Base-by-base conservation (phyloP, 1,140 invertebrate genomes). In the Psilanteris sp. region DNA sequence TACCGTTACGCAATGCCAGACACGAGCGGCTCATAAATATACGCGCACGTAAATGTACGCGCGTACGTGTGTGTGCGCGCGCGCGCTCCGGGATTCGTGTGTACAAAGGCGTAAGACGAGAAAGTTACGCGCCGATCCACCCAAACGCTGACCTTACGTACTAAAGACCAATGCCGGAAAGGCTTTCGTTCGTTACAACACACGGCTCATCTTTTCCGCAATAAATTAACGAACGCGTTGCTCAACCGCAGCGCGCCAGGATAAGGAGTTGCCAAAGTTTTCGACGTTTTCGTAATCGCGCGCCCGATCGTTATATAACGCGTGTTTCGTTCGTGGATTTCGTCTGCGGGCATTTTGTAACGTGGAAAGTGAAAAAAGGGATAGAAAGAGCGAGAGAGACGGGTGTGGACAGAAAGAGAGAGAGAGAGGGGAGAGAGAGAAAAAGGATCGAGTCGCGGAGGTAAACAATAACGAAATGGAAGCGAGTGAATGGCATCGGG, bases 111-210 rank as follows among this genome's bases (percentile, higher is more conserved):
- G 67, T 75, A 73, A 64, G 54, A 71, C 79, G 83, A 86, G 85
- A 87, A 87, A 87, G 85, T 86, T 82, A 79, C 79, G 41, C 79
- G 41, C 46, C 79, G 81, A 80, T 74, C 85, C 80, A 77, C 46
- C 77, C 81, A 87, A 87, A 86, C 77, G 82, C 86, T 87, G 86
- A 87, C 86, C 85, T 87, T 87, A 87, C 83, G 73, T 87, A 85
- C 81, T 81, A 67, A 70, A 70, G 44, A 70, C 46, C 70, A 57
- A 67, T 57, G 68, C 75, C 76, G 70, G 76, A 74, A 74, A 74
- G 59, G 66, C 61, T 70, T 54, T 54, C 61, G 48, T 43, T 20
- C 24, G 52, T 73, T 73, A 66, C 70, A 59, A 66, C 59, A 73
- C 44, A 18, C 36, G 22, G 39, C 55, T 55, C 62, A 62, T 66